Evolutionary conservation across 1,140 invertebrate species (phyloP).

Genomic region (Myzus persicae): DNA sequence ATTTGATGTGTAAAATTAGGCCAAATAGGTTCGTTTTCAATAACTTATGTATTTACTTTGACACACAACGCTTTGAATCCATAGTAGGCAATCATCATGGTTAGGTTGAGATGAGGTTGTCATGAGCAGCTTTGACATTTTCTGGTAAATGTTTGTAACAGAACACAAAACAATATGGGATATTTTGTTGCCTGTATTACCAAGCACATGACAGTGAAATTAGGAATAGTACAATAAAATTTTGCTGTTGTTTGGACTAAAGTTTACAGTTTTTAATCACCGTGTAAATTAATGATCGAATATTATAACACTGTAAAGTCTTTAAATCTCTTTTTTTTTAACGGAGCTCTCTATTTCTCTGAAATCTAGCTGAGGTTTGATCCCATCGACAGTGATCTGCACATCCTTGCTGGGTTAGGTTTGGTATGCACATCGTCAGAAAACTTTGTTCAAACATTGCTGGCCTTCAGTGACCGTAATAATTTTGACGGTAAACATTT

Average conservation of each 20-base stretch:
- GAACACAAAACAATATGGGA: neutral
- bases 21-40: too few species aligned
- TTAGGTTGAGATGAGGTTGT: too few species aligned
- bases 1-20: too few species aligned
- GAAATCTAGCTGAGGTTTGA: neutral
- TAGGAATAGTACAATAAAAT: neutral
- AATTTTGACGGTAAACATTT: neutral
- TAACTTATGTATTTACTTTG: neutral
- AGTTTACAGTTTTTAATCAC: neutral
- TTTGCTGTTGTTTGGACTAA: neutral
- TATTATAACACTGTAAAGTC: neutral
- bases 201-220: neutral
- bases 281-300: neutral
- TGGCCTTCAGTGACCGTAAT: neutral
- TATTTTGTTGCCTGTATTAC: neutral
- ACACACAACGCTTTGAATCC: neutral
- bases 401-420: neutral
- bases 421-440: too few species aligned
- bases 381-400: neutral
- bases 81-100: too few species aligned
- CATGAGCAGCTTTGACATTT: neutral
- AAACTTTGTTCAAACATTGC: too few species aligned
- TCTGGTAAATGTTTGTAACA: neutral
- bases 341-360: neutral
- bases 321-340: neutral